These are phyloP conservation scores for Actias luna DNA, from an alignment of 2,888 invertebrate species.

Conservation along the genomic window DNA sequence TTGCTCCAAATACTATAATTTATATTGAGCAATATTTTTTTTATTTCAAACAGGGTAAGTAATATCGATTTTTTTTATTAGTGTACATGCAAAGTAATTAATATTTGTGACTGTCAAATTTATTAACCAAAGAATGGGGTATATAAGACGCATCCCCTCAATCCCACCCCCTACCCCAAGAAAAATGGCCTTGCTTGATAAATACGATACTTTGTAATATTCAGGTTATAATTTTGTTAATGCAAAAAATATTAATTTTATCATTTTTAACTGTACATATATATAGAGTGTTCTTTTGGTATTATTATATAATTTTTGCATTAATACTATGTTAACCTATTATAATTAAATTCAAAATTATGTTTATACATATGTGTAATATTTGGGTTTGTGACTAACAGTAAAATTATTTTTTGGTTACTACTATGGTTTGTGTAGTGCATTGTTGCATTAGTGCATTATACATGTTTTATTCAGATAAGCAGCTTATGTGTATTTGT, in stretches of 20 bases:
- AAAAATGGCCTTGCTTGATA: background rate
- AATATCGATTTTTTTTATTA: too few species aligned
- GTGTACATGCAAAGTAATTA: background rate
- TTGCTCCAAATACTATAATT: background rate
- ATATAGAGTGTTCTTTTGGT: background rate
- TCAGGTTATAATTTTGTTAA: background rate
- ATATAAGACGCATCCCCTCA: background rate
- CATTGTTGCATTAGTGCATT: too few species aligned
- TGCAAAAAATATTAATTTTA: background rate
- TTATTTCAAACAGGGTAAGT: too few species aligned
- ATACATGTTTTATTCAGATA: background rate
- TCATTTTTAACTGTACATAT: background rate
- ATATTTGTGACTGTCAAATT: background rate
- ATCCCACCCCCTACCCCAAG: background rate
- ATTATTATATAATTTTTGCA: background rate
- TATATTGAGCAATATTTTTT: background rate
- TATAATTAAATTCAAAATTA: background rate
- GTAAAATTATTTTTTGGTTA: background rate
- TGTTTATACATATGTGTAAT: background rate
- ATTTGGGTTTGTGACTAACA: background rate
- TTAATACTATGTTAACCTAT: background rate
- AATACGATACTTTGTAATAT: background rate
- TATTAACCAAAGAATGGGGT: background rate
- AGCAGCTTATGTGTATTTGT: background rate
- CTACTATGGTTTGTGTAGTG: too few species aligned